A percentile compares a stretch with the other conserved stretches of the same genome.
Conservation (phyloP, 2,113 vertebrate genomes). For the Conger conger region DNA sequence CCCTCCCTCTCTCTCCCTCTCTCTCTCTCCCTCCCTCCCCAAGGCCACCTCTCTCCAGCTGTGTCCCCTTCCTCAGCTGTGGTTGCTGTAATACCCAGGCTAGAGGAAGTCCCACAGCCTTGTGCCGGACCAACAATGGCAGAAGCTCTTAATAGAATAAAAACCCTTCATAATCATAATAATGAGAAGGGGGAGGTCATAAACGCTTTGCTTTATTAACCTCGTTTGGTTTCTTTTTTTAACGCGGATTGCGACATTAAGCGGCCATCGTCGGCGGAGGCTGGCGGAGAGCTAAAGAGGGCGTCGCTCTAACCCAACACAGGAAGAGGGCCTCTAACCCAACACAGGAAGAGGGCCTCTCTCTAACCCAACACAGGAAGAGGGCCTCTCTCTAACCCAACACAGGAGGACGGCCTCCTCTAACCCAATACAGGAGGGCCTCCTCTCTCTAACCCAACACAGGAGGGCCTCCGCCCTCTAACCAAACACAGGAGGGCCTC, state of each 20-base stretch:
- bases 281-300: conserved; percentile 83
- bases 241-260: conserved; percentile 38
- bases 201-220: conserved; percentile 90
- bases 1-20: neutral
- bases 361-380: conserved; percentile 76
- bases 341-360: conserved; percentile 77
- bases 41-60: conserved; percentile 59
- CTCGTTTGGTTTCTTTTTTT: conserved; percentile 66
- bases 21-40: conserved; percentile 31
- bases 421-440: too few relatives aligned
- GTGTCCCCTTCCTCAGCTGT: conserved; percentile 77
- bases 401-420: too few relatives aligned
- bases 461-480: conserved; percentile 77
- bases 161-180: conserved; percentile 57
- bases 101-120: conserved; percentile 83
- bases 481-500: conserved; percentile 76
- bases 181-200: conserved; percentile 66
- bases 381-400: conserved; percentile 67
- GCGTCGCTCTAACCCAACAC: conserved; percentile 64
- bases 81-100: conserved; percentile 72
- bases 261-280: conserved; percentile 62
- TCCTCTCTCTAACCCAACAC: conserved; percentile 64
- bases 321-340: conserved; percentile 77
- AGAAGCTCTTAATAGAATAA: conserved; percentile 67
- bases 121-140: conserved; percentile 76